Percentiles rank a stretch among this genome's conserved stretches.
Conservation (phyloP, 2,797 vertebrate genomes). For the Chaunax sp. region DNA sequence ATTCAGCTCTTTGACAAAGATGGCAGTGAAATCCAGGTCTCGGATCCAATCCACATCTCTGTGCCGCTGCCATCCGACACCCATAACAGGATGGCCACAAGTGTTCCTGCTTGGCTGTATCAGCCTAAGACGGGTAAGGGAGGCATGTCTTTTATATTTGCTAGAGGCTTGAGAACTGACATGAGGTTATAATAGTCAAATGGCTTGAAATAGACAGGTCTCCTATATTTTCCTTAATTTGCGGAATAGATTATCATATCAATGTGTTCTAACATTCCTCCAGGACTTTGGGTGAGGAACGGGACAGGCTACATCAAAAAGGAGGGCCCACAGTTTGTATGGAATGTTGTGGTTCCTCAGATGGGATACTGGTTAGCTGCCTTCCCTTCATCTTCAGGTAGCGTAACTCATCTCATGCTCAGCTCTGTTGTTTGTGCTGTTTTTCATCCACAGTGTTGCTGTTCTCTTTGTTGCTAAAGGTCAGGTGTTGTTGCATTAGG, state of each 20-base stretch:
- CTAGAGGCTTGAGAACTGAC: background rate
- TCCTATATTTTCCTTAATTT: background rate
- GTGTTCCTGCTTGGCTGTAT: slow-evolving; percentile 92
- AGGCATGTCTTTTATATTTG: background rate
- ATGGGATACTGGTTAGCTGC: slow-evolving; percentile 97
- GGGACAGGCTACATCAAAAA: slow-evolving; percentile 94
- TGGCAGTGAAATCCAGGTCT: slow-evolving; percentile 87
- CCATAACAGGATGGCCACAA: slow-evolving; percentile 84
- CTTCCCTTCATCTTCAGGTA: slow-evolving; percentile 88
- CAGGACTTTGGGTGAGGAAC: slow-evolving; percentile 93
- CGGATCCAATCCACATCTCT: slow-evolving; percentile 89
- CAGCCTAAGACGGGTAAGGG: slow-evolving; percentile 88
- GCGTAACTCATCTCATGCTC: background rate
- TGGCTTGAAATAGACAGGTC: background rate
- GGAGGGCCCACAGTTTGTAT: slow-evolving; percentile 91
- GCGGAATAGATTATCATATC: background rate
- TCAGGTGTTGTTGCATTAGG: background rate
- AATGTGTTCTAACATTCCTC: background rate
- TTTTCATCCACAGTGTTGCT: slow-evolving; percentile 1
- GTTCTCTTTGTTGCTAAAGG: background rate
- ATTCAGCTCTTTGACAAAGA: slow-evolving; percentile 91
- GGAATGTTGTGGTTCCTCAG: slow-evolving; percentile 91
- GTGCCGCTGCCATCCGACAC: slow-evolving; percentile 90
- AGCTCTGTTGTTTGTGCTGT: background rate
- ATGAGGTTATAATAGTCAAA: background rate